A percentile compares a stretch with the other conserved stretches of the same genome.
Conservation (phyloP, 2,113 vertebrate species). For the Gallinago jamesoni region DNA sequence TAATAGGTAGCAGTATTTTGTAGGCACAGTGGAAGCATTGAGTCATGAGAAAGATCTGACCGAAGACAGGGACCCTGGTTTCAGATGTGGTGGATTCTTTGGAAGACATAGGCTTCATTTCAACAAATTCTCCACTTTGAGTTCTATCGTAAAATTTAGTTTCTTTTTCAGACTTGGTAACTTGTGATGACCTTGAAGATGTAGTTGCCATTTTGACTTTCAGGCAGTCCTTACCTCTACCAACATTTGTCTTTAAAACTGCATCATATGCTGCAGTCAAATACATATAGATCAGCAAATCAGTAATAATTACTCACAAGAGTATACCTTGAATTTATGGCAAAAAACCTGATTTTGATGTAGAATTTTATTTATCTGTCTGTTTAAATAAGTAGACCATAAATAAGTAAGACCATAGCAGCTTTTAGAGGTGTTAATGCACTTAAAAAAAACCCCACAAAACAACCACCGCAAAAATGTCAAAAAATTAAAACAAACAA, state of each 20-base stretch:
- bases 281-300: background rate
- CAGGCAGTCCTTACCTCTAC: background rate
- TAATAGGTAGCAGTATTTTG: background rate
- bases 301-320: background rate
- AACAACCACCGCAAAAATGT: background rate
- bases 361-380: background rate
- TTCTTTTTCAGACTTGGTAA: background rate
- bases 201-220: background rate
- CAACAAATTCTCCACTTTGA: background rate
- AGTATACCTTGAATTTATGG: background rate
- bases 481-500: background rate
- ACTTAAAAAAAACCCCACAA: background rate
- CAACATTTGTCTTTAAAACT: accelerated
- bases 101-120: background rate
- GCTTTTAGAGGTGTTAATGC: background rate
- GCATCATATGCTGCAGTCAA: background rate
- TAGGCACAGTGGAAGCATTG: background rate
- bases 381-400: background rate
- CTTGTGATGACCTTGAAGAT: background rate
- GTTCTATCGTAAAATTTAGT: background rate
- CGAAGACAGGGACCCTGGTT: background rate
- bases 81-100: background rate
- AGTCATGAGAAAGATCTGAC: background rate
- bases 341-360: background rate
- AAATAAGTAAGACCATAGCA: background rate